These are phyloP conservation scores for Invenusta paracnida DNA, from an alignment of 2,888 invertebrate genomes.

Conservation along the genomic window DNA sequence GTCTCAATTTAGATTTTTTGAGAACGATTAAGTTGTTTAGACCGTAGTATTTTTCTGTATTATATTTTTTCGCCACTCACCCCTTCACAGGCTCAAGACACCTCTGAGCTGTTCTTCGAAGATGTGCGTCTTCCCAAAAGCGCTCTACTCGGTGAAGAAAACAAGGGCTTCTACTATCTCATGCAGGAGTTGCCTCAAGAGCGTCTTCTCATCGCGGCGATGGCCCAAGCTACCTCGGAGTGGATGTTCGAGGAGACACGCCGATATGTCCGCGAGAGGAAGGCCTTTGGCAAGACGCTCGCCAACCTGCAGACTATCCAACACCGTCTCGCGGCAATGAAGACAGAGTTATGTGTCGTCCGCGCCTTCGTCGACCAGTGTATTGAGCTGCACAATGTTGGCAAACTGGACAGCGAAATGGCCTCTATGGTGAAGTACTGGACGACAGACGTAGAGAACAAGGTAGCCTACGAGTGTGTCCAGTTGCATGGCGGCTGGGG, in stretches of 20 bases:
- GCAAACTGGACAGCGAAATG: constrained; percentile 55
- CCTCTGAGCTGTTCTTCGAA: constrained; percentile 61
- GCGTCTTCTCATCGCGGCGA: constrained; percentile 58
- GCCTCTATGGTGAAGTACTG: constrained; percentile 63
- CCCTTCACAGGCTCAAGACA: constrained; percentile 56
- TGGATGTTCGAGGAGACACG: constrained; percentile 62
- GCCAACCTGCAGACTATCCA: constrained; percentile 61
- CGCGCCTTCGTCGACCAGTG: constrained; percentile 61
- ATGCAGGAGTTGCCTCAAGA: constrained; percentile 62
- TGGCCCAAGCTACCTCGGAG: constrained; percentile 56
- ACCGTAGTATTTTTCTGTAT: too few species aligned
- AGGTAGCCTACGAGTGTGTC: constrained; percentile 58
- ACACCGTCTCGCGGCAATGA: constrained; percentile 62
- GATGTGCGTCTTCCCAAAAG: constrained; percentile 59
- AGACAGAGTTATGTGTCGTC: constrained; percentile 58
- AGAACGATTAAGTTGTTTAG: too few species aligned
- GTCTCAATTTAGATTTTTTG: too few species aligned
- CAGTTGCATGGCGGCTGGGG: constrained; percentile 63
- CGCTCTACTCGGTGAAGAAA: constrained; percentile 58
- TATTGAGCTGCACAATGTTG: constrained; percentile 54
- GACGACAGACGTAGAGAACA: constrained; percentile 60
- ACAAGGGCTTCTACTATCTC: constrained; percentile 60
- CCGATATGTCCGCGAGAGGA: constrained; percentile 59
- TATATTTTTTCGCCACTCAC: too few species aligned
- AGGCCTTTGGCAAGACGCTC: constrained; percentile 61